A percentile compares a stretch with the other conserved stretches of the same genome.
phyloP scores from a whole-genome alignment of 2,113 vertebrate species.

The Sturnus vulgaris region DNA sequence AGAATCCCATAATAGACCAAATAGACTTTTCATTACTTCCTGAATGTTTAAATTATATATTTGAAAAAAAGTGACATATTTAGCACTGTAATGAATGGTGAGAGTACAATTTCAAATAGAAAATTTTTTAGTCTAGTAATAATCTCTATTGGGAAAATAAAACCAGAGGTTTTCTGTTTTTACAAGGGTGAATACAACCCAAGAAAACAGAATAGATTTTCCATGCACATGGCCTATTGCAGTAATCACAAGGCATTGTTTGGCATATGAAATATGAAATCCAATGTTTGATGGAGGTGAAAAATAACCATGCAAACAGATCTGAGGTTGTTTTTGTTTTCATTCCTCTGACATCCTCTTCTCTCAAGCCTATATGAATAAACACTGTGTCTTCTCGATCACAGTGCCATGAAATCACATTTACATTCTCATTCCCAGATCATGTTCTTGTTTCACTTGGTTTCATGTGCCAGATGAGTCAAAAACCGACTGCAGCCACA shows the following conservation, averaged over 20 bases:
- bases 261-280: background rate
- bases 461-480: background rate
- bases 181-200: background rate
- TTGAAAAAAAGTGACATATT: background rate
- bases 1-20: background rate
- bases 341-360: background rate
- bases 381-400: background rate
- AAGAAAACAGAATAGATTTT: background rate
- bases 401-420: constrained; percentile 32
- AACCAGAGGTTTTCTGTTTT: background rate
- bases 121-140: background rate
- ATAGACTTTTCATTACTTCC: background rate
- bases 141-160: background rate
- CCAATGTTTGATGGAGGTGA: background rate
- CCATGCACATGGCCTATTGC: background rate
- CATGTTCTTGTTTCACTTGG: background rate
- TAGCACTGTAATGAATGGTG: background rate
- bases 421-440: background rate
- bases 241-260: background rate
- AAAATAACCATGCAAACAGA: constrained; percentile 8
- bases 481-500: background rate
- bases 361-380: background rate
- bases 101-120: background rate
- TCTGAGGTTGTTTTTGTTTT: background rate
- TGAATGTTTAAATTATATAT: background rate